Evolutionary conservation across 2,888 invertebrate species (phyloP).

Genomic region (Sphinx pinastri): DNA sequence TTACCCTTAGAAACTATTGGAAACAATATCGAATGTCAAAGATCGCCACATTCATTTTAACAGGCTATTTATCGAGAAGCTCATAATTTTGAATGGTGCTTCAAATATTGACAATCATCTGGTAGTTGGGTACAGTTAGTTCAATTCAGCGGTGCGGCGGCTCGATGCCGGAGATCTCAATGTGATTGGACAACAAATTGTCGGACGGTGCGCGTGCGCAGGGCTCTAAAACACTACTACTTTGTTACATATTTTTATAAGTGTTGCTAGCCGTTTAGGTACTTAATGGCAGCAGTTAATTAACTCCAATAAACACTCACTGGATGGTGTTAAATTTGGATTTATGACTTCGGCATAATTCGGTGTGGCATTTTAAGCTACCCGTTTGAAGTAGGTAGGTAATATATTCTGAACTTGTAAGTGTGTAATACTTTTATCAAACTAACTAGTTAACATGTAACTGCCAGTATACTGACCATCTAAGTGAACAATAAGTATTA

Average conservation of each 20-base stretch:
- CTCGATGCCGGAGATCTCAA: conserved; percentile 59
- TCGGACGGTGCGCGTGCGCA: conserved; percentile 38
- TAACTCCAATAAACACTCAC: not conserved
- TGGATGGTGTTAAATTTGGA: not conserved
- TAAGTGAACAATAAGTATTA: no score
- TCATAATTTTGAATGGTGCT: conserved; percentile 24
- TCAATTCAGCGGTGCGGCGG: conserved; percentile 59
- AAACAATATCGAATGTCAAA: not conserved
- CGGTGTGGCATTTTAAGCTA: not conserved
- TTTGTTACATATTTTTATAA: conserved; percentile 32
- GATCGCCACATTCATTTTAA: not conserved
- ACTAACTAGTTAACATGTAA: no score
- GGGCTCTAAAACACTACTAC: conserved; percentile 29
- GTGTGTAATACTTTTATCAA: no score
- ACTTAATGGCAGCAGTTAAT: conserved; percentile 3
- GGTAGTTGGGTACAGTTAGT: conserved; percentile 61
- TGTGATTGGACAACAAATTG: conserved; percentile 66
- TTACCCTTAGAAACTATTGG: no score
- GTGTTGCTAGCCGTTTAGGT: not conserved
- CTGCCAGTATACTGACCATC: no score
- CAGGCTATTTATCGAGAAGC: conserved; percentile 21
- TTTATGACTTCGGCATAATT: not conserved
- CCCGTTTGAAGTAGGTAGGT: no score
- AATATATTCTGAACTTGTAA: no score
- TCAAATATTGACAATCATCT: conserved; percentile 27